Evolutionary conservation across 1,140 invertebrate species (phyloP), one percentile per base, ranked within the genome.

Genomic region (Anagrus nilaparvatae): DNA sequence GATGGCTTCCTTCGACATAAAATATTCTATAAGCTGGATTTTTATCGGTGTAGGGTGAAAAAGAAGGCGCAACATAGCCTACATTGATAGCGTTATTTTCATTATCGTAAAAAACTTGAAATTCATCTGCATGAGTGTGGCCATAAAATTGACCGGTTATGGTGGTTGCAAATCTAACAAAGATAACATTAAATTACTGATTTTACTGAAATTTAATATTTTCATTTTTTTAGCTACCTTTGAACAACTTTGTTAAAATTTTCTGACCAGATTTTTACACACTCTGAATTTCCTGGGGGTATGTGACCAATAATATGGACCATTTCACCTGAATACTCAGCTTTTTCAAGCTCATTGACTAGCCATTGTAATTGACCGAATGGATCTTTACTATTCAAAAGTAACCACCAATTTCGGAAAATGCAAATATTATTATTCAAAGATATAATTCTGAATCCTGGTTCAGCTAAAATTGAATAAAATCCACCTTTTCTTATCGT

Each of bases 231-330:
- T 9, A 55, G 47, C 49, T 55, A 77, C 76, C 88, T 76, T 32
- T 86, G 87, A 9, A 95, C 79, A 45, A 95, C 91, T 14, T 81
- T 78, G 56, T 93, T 88, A 58, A 89, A 94, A 65, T 93, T 93
- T 20, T 83, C 74, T 4, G 86, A 90, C 91, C 90, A 94, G 1
- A 90, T 82, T 65, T 88, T 85, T 13, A 92, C 61, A 55, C 90
- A 94, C 57, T 95, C 90, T 0, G 81, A 81, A 54, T 88, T 83
- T 13, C 93, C 93, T 0, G 95, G 93, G 1, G 93, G 93, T 51
- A 99, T 96, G 56, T 99, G 97, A 1, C 94, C 94, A 29, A 99
- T 87, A 5, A 99, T 85, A 55, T 99, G 94, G 3, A 97, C 94
- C 67, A 94, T 94, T 65, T 97, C 91, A 5, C 81, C 81, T 37